Base-by-base conservation (phyloP, 2,888 invertebrate genomes). In the Mesochorus sp. region DNA sequence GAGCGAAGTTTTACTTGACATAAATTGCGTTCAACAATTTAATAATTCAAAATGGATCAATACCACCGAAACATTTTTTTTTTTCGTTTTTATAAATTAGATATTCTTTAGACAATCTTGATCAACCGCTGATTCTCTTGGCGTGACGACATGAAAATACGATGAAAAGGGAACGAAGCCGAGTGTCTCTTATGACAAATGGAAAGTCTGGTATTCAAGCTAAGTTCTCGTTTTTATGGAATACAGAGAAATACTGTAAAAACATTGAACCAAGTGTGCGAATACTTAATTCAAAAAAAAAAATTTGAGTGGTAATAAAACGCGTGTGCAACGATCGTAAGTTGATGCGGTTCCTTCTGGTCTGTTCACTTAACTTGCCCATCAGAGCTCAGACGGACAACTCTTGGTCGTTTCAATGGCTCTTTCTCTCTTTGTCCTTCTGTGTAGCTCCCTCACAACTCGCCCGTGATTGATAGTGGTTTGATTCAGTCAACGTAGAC, bases 401-500 rank as follows among this genome's bases (percentile, higher is more conserved):
- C 62, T 59, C 49, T 44, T 55, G 3, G 21, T 12, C 51, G 6
- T 14, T 34, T 55, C 21, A 17, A 10, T 34, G 19, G 1, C 24
- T 34, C 21, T 21, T 4, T 21, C 72, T 39, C 47, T 37, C 51
- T 12, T 3, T 12, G 24, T 47, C 64, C 70, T 17, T 64, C 62
- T 55, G 39, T 66, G 51, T 53, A 6, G 3, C 44, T 57, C 49
- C 49, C 70, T 2, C 19, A 24, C 59, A 31, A 47, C 53, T 47
- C 34, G 26, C 12, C 49, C 17, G 84, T 86, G 88, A 88, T 89
- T 88, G 88, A 89, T 88, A 86, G 86, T 85, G 83, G 85, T 88
- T 88, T 88, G 88, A 88, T 89, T 88, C 85, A 87, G 87, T 88
- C 87, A 84, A 80, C 79, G 80, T 80, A 80, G 81, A 82, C 82